These are phyloP conservation scores for Megalopta genalis DNA, from an alignment of 1,140 invertebrate species.

Conservation along the genomic window DNA sequence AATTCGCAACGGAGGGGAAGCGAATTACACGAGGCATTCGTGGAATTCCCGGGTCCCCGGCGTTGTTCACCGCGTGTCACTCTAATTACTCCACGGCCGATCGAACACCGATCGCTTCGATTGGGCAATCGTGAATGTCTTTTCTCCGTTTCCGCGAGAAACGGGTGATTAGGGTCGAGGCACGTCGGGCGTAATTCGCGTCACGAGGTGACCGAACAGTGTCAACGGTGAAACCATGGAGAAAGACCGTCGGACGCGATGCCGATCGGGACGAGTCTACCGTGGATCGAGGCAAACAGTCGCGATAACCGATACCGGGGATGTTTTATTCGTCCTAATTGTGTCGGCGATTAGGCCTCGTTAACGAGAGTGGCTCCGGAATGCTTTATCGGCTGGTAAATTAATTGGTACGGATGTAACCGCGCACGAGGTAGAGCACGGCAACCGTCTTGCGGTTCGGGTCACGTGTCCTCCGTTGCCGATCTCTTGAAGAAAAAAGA, in stretches of 20 bases:
- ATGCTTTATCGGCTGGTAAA: constrained; percentile 34
- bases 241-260: neutral
- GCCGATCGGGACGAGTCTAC: constrained; percentile 4
- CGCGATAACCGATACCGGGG: constrained; percentile 14
- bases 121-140: neutral
- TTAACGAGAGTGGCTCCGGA: constrained; percentile 14
- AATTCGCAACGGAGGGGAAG: no score
- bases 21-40: neutral
- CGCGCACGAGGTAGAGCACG: neutral
- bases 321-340: constrained; percentile 28
- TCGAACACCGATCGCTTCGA: neutral
- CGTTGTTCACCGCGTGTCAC: neutral
- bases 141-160: neutral
- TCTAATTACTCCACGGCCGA: neutral
- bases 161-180: constrained; percentile 17
- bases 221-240: neutral
- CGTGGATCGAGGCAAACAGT: constrained; percentile 14
- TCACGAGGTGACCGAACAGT: neutral
- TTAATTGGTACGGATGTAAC: constrained; percentile 20
- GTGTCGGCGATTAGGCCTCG: constrained; percentile 21
- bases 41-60: neutral
- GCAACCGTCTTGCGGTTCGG: neutral
- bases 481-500: neutral
- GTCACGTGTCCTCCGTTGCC: neutral
- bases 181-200: constrained; percentile 5